Evolutionary conservation across 2,113 vertebrate genomes (phyloP), one percentile per base, ranked within the genome.

Genomic region (Malaclemys terrapin): DNA sequence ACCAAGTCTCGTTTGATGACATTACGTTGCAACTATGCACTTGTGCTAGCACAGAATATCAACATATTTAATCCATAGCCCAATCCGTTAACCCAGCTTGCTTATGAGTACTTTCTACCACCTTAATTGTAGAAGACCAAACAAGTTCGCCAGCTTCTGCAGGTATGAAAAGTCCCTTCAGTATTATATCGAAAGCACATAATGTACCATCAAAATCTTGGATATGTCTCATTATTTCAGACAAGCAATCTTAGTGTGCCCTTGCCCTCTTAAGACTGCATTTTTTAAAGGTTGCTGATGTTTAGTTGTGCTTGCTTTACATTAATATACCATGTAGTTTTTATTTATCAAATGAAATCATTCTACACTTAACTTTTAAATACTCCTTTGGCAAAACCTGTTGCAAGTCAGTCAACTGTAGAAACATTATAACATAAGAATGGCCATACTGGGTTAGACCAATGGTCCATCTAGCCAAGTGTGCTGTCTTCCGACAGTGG

Each of bases 401-500:
- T 91, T 80, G 87, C 91, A 50, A 94, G 94, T 88, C 94, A 81
- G 87, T 95, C 94, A 87, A 54, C 93, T 89, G 81, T 85, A 96
- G 82, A 93, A 95, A 88, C 84, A 82, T n/a, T 59, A 38, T 52
- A 69, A 69, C 17, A 38, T 69, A 69, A 69, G 35, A 69, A 72
- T 5, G 14, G 35, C 35, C 31, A n/a, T n/a, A 19, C 17, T n/a
- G 65, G 65, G 65, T 69, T 69, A 69, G 65, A 69, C 65, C 65
- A 35, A 16, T 65, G 13, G 31, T 65, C 59, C 31, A 19, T n/a
- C 65, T 69, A 17, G 16, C 65, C 65, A 69, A 53, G 17, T n/a
- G 19, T n/a, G 16, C 35, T 20, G 8, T 69, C 65, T 69, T 20
- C 17, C 7, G 4, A 69, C 65, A 69, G 35, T n/a, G 35, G 65